Base-by-base conservation (phyloP, 2,113 vertebrate genomes). In the Typhlomys cinereus region DNA sequence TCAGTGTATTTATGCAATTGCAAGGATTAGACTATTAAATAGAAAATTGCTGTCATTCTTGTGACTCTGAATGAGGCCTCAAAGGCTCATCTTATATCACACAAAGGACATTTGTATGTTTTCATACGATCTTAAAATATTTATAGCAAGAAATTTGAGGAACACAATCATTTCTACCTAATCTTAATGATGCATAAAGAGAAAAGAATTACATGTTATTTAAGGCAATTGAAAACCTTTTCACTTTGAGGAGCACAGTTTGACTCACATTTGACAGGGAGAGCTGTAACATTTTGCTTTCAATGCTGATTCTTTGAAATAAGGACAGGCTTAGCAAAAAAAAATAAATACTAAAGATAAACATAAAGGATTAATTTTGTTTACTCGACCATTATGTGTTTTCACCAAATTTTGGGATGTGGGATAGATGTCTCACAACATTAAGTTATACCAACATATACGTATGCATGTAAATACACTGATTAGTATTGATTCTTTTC, bases 21-120 rank as follows among this genome's bases (percentile, higher is more conserved):
- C 0, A 46, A 34, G 0, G n/a, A 8, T 48, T 9, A 1, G 8
- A 25, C 5, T 36, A 6, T 57, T 39, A 48, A 1, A 11, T 50
- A 12, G 13, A 14, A 10, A 69, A 79, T 6, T 44, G 4, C 34
- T 85, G 10, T 36, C 18, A 79, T 79, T 52, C 48, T 83, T 29
- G 11, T 50, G 54, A 52, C 17, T 46, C 4, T 25, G 27, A 75
- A 48, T 36, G 34, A 10, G 52, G n/a, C n/a, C n/a, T n/a, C n/a
- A n/a, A n/a, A n/a, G n/a, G n/a, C n/a, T n/a, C n/a, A n/a, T n/a
- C n/a, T n/a, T n/a, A n/a, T n/a, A n/a, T n/a, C n/a, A n/a, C n/a
- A n/a, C n/a, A n/a, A 31, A 73, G 18, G 27, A 0, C 4, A 48
- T 34, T 62, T 4, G 41, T 4, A 34, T 4, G 0, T 7, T 73